Conservation (phyloP, 2,888 invertebrate species). For the Didymodactylos carnosus region DNA sequence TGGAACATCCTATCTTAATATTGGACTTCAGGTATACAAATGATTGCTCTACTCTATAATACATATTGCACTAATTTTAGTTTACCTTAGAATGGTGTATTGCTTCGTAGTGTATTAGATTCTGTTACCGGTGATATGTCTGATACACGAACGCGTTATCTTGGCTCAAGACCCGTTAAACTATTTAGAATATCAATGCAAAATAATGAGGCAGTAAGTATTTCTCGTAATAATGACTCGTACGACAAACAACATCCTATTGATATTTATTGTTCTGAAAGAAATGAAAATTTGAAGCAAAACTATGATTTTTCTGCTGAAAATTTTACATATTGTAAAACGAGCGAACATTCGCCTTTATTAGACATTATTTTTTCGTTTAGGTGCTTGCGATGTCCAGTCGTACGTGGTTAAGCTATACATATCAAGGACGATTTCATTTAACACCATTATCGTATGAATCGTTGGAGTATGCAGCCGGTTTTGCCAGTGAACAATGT, state of each 20-base stretch:
- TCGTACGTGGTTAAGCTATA: constrained; percentile 90
- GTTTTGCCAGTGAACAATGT: constrained; percentile 82
- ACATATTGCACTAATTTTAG: constrained; percentile 14
- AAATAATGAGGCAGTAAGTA: constrained; percentile 60
- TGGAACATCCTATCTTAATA: constrained; percentile 64
- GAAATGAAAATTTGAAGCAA: too few relatives aligned
- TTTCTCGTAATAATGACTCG: constrained; percentile 26
- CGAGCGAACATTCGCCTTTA: constrained; percentile 13
- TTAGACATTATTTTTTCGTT: constrained; percentile 23
- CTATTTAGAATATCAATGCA: constrained; percentile 86
- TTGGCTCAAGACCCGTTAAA: constrained; percentile 84
- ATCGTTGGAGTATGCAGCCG: constrained; percentile 84
- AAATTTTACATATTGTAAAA: too few relatives aligned
- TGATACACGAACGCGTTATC: constrained; percentile 84
- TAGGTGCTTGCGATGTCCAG: constrained; percentile 75
- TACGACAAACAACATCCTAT: background rate
- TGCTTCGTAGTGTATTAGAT: constrained; percentile 76
- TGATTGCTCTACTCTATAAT: background rate
- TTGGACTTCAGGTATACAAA: constrained; percentile 52
- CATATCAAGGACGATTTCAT: constrained; percentile 74
- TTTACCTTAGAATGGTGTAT: constrained; percentile 57
- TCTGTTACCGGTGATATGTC: constrained; percentile 85
- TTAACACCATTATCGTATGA: constrained; percentile 86
- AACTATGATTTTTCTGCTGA: too few relatives aligned
- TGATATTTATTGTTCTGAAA: too few relatives aligned